Conservation (phyloP, 2,888 invertebrate genomes). For the Cyclophora albipunctata region DNA sequence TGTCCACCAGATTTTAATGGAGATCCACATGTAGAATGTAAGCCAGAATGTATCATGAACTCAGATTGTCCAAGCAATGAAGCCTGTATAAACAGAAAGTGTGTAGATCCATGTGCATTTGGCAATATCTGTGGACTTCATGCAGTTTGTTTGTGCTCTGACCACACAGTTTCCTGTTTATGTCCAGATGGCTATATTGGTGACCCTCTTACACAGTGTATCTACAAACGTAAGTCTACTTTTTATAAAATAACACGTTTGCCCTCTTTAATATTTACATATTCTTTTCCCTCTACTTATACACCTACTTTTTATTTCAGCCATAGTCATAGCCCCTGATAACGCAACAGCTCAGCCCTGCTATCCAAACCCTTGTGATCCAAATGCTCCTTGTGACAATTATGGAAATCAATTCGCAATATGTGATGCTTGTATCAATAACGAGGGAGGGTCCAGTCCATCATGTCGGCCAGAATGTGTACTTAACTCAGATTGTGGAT, state of each 20-base stretch:
- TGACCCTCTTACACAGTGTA: slow-evolving; percentile 86
- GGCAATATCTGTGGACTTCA: slow-evolving; percentile 85
- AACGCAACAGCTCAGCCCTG: slow-evolving; percentile 82
- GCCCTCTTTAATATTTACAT: no score
- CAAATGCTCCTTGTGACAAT: slow-evolving; percentile 79
- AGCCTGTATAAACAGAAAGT: slow-evolving; percentile 85
- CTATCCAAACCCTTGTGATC: slow-evolving; percentile 85
- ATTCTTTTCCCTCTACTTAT: no score
- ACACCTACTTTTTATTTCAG: slow-evolving; percentile 32
- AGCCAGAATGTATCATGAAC: slow-evolving; percentile 87
- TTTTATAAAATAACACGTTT: not conserved
- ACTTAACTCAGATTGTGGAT: slow-evolving; percentile 85
- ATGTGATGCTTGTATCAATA: slow-evolving; percentile 84
- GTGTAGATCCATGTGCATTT: slow-evolving; percentile 81
- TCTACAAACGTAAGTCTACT: slow-evolving; percentile 64
- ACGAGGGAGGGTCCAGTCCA: slow-evolving; percentile 80
- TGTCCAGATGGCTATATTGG: slow-evolving; percentile 87
- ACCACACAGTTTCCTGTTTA: slow-evolving; percentile 88
- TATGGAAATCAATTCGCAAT: slow-evolving; percentile 85
- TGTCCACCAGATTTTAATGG: slow-evolving; percentile 85
- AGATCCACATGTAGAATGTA: slow-evolving; percentile 84
- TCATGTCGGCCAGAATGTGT: slow-evolving; percentile 89
- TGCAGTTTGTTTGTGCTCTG: slow-evolving; percentile 85
- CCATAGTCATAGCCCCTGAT: slow-evolving; percentile 67
- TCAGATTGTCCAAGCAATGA: slow-evolving; percentile 85